Percentiles rank a stretch among this genome's conserved stretches.
These are phyloP conservation scores for Liolophura sinensis DNA, from an alignment of 1,140 invertebrate species.

Conservation along the genomic window DNA sequence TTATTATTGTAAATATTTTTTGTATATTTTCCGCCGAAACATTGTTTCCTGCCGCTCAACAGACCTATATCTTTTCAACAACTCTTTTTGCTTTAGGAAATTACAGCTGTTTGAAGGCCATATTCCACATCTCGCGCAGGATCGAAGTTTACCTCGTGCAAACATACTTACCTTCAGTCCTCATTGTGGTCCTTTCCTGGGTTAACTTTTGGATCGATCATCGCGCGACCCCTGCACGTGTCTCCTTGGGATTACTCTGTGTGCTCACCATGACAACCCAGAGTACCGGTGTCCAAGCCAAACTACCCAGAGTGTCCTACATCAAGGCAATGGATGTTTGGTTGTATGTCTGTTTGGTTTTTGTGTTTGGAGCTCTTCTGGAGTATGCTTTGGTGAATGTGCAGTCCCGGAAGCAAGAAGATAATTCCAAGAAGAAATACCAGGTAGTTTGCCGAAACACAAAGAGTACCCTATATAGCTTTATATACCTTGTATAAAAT, in stretches of 20 bases:
- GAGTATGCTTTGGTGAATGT: conserved; percentile 60
- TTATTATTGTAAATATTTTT: too few relatives aligned
- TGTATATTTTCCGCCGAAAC: too few relatives aligned
- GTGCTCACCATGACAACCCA: conserved; percentile 14
- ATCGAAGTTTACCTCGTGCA: too few relatives aligned
- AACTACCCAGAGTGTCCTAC: conserved; percentile 51
- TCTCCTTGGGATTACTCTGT: conserved; percentile 62
- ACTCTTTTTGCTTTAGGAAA: too few relatives aligned
- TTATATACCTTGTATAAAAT: too few relatives aligned
- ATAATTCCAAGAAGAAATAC: too few relatives aligned
- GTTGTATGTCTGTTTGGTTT: conserved; percentile 63
- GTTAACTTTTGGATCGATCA: conserved; percentile 76
- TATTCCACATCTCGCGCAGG: too few relatives aligned
- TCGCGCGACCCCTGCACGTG: conserved; percentile 63
- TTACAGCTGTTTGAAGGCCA: too few relatives aligned
- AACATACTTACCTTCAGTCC: conserved; percentile 81
- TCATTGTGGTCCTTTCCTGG: conserved; percentile 92
- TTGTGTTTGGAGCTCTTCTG: conserved; percentile 59
- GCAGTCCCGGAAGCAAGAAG: not conserved
- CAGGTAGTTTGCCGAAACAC: too few relatives aligned
- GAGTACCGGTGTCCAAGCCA: not conserved
- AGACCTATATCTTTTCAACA: too few relatives aligned
- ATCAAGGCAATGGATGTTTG: conserved; percentile 64
- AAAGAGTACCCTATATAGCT: too few relatives aligned
- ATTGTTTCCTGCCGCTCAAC: too few relatives aligned